These are phyloP conservation scores for Colinus virginianus DNA, from an alignment of 2,113 vertebrate species.

Conservation along the genomic window DNA sequence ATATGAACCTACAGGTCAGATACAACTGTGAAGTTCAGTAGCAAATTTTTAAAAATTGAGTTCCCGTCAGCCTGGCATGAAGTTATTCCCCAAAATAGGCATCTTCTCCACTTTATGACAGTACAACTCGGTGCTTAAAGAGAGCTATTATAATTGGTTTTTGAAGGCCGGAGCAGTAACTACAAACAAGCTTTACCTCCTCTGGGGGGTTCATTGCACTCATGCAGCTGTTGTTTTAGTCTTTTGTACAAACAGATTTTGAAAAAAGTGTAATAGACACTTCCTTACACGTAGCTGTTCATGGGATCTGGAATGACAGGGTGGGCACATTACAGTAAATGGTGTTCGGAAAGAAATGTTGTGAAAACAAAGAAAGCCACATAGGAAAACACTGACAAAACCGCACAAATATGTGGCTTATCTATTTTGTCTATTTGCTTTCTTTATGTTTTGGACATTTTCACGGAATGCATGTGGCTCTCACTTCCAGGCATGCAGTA, in stretches of 20 bases:
- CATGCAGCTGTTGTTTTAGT: conserved; percentile 67
- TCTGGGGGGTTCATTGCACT: not conserved
- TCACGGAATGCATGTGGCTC: conserved; percentile 50
- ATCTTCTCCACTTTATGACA: not conserved
- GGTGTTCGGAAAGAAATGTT: conserved; percentile 56
- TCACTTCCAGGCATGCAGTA: conserved; percentile 46
- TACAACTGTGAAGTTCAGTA: not conserved
- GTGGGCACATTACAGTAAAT: conserved; percentile 64
- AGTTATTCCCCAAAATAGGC: not conserved
- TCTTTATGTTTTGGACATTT: conserved; percentile 64
- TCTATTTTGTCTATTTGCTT: conserved; percentile 63
- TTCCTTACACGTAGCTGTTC: conserved; percentile 45
- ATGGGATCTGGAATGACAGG: conserved; percentile 63
- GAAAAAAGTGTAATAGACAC: conserved; percentile 36
- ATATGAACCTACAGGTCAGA: not conserved
- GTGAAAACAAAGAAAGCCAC: conserved; percentile 63
- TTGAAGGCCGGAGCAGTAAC: not conserved
- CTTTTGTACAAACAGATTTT: conserved; percentile 59
- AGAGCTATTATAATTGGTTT: conserved; percentile 1
- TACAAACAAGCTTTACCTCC: not conserved
- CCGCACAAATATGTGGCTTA: conserved; percentile 55
- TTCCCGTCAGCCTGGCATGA: not conserved
- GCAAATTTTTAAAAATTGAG: not conserved
- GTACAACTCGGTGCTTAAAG: not conserved
- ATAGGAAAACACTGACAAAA: conserved; percentile 58